Percentiles rank a stretch among this genome's conserved stretches.
Conservation (phyloP, 2,797 vertebrate genomes). For the Champsocephalus esox region DNA sequence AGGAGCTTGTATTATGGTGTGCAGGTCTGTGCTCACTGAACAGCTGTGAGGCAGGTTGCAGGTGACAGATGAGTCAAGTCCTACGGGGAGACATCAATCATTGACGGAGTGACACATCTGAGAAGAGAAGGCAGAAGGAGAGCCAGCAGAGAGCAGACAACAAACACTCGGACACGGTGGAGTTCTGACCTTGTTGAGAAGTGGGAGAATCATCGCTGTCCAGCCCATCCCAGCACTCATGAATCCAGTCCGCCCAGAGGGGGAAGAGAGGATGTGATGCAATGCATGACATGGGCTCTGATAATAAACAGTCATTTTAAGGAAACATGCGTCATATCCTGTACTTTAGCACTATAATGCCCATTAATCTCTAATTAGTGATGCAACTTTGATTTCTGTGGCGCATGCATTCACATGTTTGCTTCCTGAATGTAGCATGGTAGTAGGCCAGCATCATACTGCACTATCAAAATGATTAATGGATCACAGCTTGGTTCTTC, state of each 20-base stretch:
- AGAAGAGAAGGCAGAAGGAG: conserved; percentile 63
- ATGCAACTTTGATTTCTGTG: neutral
- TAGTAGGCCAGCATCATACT: neutral
- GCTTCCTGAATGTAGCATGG: neutral
- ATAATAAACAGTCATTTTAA: conserved; percentile 38
- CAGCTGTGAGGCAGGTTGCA: conserved; percentile 78
- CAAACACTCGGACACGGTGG: conserved; percentile 42
- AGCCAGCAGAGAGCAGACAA: conserved; percentile 58
- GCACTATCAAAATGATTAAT: conserved; percentile 2
- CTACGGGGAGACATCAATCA: conserved; percentile 74
- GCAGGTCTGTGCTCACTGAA: conserved; percentile 49
- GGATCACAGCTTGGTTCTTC: neutral
- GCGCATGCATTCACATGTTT: neutral
- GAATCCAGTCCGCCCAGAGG: conserved; percentile 49
- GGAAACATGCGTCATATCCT: conserved; percentile 50
- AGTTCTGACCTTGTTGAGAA: conserved; percentile 49
- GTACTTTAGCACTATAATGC: neutral
- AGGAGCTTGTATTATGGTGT: conserved; percentile 39
- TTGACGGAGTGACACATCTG: conserved; percentile 71
- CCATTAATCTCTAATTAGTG: conserved; percentile 2
- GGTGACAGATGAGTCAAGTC: conserved; percentile 81
- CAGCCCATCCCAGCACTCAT: conserved; percentile 32
- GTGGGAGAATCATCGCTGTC: conserved; percentile 34
- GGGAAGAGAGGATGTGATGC: conserved; percentile 67
- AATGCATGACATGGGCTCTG: conserved; percentile 47